Conservation (phyloP, 2,888 invertebrate genomes). For the Papilio gigon region DNA sequence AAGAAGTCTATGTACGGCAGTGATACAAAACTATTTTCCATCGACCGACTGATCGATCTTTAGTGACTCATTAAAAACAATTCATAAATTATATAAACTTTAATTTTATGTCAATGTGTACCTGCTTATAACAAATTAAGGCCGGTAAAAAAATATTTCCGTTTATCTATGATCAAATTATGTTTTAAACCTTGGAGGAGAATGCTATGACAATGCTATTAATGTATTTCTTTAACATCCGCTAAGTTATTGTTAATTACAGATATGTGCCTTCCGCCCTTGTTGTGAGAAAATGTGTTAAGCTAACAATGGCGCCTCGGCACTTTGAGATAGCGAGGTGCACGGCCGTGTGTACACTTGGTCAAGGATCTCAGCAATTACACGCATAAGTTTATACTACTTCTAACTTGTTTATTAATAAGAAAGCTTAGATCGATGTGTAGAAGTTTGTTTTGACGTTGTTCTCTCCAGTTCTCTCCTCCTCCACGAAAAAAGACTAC, state of each 20-base stretch:
- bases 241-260: conserved; percentile 59
- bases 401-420: no score
- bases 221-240: conserved; percentile 53
- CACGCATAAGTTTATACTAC: conserved; percentile 8
- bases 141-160: conserved; percentile 24
- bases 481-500: no score
- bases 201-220: conserved; percentile 60
- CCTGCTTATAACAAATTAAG: neutral
- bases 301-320: conserved; percentile 62
- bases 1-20: no score
- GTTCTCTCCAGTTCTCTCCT: no score
- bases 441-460: no score
- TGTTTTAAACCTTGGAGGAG: conserved; percentile 52
- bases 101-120: neutral
- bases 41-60: no score
- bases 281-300: conserved; percentile 55
- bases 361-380: conserved; percentile 58
- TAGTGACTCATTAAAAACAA: neutral
- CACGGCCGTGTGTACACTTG: conserved; percentile 58
- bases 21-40: no score
- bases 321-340: conserved; percentile 53
- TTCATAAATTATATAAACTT: neutral
- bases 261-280: conserved; percentile 62
- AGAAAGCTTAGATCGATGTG: no score
- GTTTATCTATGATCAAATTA: conserved; percentile 53